Base-by-base conservation (phyloP, 2,888 invertebrate genomes). In the Agrotis exclamationis region DNA sequence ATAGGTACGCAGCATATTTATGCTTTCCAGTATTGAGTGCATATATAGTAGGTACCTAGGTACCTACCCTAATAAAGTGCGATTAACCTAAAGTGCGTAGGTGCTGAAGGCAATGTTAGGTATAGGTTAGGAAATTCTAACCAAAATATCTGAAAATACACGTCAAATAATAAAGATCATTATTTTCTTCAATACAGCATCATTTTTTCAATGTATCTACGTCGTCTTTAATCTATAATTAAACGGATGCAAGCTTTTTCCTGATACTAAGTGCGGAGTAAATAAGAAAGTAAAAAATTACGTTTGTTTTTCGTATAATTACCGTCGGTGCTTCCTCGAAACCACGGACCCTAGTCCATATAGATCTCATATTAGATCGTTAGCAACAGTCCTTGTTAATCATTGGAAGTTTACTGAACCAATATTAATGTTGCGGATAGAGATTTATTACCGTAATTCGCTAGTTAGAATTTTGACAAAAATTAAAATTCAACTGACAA, bases 271-370 rank as follows among this genome's bases (percentile, higher is more conserved):
- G 48, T 45, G 18, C 18, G n/a, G 13, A 60, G 50, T 33, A 16
- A 56, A 50, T 45, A 18, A 51, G 22, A 72, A 63, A 64, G 16
- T 48, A 60, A 1, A n/a, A 60, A 57, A 57, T 13, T n/a, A 47
- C 44, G 24, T 66, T 66, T 48, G 33, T 56, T 64, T 53, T 65
- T 62, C 28, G 18, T 20, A 33, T 59, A 63, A 65, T 70, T 77
- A 84, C 86, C 85, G 82, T 79, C 22, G 58, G 14, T 82, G 45
- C 33, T 66, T 80, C 78, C 16, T 90, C 91, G 63, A 84, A 84
- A 64, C 88, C 86, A 22, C 89, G 86, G 33, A 92, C 88, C 80
- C 89, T 89, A 22, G 92, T 93, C 94, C 93, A 93, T 76, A 94
- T 91, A 39, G 93, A 94, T 76, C 88, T 90, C 93, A 93, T 92